Evolutionary conservation across 2,113 vertebrate species (phyloP), one percentile per base, ranked within the genome.

Genomic region (Prionailurus bengalensis): DNA sequence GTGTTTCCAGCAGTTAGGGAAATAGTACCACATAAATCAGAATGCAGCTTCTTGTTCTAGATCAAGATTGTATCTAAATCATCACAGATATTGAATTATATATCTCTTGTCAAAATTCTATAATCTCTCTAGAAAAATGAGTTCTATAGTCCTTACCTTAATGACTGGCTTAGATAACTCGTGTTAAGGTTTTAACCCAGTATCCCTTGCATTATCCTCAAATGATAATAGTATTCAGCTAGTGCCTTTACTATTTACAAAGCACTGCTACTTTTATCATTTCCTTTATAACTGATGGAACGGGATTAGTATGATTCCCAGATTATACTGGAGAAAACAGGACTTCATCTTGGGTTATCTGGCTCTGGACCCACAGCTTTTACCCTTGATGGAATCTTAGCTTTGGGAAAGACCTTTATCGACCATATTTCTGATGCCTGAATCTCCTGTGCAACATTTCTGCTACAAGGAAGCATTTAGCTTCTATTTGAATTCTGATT

Each of bases 391-490:
- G 76, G 81, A 93, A 51, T 80, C 73, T 79, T 53, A 79, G 94
- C 71, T 53, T 58, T 87, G 83, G 79, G 82, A 95, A 87, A 92
- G 79, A 81, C 53, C 61, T 68, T 36, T 73, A 80, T 53, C 74
- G 23, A 74, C 78, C 29, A 2, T 68, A 33, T 68, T 93, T 85
- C 87, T 80, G 58, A 55, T 78, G 55, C 61, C 51, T 42, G 13
- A 53, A n/a, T 73, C 39, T 84, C 65, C 61, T 93, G 42, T 65
- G 48, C 36, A 84, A 39, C 33, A 84, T 88, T 81, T 36, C 76
- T 95, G 82, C 80, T 58, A 96, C 86, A 92, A 81, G 70, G 39
- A 63, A 95, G 27, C 79, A 87, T 73, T 96, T 91, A 55, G 25
- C 33, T 58, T 88, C 63, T 94, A 53, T 91, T 80, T 51, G 61